Conservation (phyloP, 1,140 invertebrate species). For the Lepidostoma basale region DNA sequence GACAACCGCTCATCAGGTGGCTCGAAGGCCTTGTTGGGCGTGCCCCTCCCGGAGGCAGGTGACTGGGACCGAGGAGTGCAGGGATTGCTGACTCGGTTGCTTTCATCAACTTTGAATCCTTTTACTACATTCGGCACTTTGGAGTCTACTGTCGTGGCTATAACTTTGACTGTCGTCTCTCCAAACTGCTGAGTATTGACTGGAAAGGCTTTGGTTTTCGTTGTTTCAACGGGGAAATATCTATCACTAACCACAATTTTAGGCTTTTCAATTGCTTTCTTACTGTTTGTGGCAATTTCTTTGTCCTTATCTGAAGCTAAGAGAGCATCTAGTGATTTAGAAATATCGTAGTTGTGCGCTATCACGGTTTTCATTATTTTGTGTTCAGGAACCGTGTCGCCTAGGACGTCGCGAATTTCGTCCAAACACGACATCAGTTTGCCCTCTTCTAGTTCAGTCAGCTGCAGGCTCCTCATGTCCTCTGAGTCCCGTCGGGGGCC, state of each 20-base stretch:
- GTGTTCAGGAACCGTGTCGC: constrained; percentile 74
- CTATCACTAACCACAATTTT: not conserved
- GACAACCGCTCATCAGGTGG: constrained; percentile 50
- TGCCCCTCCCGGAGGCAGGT: constrained; percentile 64
- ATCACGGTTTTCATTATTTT: constrained; percentile 71
- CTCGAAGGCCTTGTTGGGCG: constrained; percentile 53
- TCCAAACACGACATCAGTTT: constrained; percentile 85
- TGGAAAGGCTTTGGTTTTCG: not conserved
- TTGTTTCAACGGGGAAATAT: not conserved
- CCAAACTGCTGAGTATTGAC: not conserved
- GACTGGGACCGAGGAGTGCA: constrained; percentile 66
- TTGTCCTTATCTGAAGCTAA: constrained; percentile 60
- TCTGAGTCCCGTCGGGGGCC: constrained; percentile 52
- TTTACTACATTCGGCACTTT: constrained; percentile 53
- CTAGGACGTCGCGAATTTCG: constrained; percentile 79
- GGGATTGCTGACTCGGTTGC: constrained; percentile 48
- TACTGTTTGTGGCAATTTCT: constrained; percentile 47
- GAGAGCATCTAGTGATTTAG: constrained; percentile 74
- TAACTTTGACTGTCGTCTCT: constrained; percentile 30
- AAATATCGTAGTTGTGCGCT: constrained; percentile 72
- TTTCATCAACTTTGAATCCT: constrained; percentile 57
- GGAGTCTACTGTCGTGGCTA: constrained; percentile 47
- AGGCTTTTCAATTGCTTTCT: constrained; percentile 1
- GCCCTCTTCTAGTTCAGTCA: constrained; percentile 71
- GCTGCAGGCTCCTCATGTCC: constrained; percentile 58